Conservation (phyloP, 2,888 invertebrate genomes). For the Chrysotoxum bicinctum region DNA sequence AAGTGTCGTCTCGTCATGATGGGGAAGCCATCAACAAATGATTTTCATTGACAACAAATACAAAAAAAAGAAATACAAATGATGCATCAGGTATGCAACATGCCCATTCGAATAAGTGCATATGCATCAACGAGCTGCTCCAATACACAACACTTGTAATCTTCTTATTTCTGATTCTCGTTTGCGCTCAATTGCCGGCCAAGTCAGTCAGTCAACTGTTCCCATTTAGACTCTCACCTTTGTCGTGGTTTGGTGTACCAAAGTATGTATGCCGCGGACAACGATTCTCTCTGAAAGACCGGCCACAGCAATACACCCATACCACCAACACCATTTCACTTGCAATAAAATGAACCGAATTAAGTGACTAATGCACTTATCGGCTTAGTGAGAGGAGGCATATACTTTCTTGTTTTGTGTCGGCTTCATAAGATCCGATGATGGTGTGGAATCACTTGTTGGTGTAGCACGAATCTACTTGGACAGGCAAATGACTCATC, state of each 20-base stretch:
- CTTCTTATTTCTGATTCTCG: conserved; percentile 61
- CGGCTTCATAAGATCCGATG: neutral
- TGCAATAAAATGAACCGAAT: conserved; percentile 55
- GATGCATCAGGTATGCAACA: conserved; percentile 3
- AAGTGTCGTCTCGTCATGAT: conserved; percentile 33
- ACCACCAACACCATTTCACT: conserved; percentile 29
- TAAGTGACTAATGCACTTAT: conserved; percentile 70
- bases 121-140: neutral
- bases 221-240: conserved; percentile 59
- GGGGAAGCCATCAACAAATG: conserved; percentile 16
- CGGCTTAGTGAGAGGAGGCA: conserved; percentile 57
- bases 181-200: conserved; percentile 67
- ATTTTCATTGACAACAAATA: conserved; percentile 34
- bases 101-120: conserved; percentile 25
- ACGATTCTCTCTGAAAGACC: conserved; percentile 1
- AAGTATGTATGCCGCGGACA: neutral
- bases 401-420: conserved; percentile 20
- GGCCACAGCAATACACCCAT: neutral
- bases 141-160: conserved; percentile 50
- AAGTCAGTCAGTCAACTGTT: conserved; percentile 65
- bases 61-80: conserved; percentile 10
- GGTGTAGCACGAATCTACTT: conserved; percentile 9
- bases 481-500: conserved; percentile 14
- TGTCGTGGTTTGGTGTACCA: neutral
- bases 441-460: conserved; percentile 9